Conservation (phyloP, 2,113 vertebrate genomes). For the Poecile atricapillus region DNA sequence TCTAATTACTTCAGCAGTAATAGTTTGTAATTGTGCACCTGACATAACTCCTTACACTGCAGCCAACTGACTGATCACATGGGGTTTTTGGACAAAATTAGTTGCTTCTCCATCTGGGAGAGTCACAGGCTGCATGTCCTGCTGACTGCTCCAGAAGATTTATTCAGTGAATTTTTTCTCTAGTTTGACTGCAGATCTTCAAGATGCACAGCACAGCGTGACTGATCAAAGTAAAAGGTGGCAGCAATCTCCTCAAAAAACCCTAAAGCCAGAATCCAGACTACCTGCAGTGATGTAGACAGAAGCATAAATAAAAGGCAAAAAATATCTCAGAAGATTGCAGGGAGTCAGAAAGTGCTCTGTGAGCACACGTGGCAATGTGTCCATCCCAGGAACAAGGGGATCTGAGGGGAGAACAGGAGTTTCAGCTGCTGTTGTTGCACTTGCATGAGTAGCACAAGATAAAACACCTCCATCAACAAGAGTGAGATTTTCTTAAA, state of each 20-base stretch:
- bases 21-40: slow-evolving; percentile 12
- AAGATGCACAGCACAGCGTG: neutral
- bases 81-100: slow-evolving; percentile 28
- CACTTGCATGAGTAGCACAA: neutral
- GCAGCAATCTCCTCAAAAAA: neutral
- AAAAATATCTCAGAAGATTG: neutral
- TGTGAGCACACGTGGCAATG: neutral
- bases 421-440: neutral
- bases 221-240: neutral
- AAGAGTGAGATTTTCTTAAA: neutral
- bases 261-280: neutral
- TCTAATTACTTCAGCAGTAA: slow-evolving; percentile 39
- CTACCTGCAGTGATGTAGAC: neutral
- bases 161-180: neutral
- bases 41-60: neutral
- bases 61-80: slow-evolving; percentile 23
- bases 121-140: neutral
- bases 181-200: neutral
- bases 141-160: neutral
- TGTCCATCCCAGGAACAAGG: neutral
- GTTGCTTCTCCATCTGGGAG: slow-evolving; percentile 31
- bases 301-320: neutral
- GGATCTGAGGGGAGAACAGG: neutral
- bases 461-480: neutral
- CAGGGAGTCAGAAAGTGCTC: neutral